Evolutionary conservation across 2,797 vertebrate genomes (phyloP), one percentile per base, ranked within the genome.

Genomic region (Crocidura indochinensis): DNA sequence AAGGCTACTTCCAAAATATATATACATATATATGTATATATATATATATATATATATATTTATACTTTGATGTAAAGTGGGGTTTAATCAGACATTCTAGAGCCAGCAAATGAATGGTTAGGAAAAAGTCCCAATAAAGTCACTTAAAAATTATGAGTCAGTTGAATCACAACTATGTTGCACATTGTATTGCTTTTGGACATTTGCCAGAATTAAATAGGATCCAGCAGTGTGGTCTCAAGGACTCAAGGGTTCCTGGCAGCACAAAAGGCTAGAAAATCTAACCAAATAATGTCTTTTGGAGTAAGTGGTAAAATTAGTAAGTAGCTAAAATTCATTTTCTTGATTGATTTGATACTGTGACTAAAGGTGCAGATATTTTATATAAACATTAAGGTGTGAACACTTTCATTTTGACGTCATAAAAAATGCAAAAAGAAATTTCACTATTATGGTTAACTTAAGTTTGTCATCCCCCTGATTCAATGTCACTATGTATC

Each of bases 261-360:
- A 96, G 92, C 87, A 84, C 96, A 93, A 97, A 97, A 97, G 88
- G 92, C 94, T 47, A 76, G 94, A 94, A 96, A 97, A 95, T 87
- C 88, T 94, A 96, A 97, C 92, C 96, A 84, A 96, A 97, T 96
- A 94, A 98, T 0, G 1, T 97, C 95, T 98, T 97, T 96, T 91
- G 29, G 60, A 71, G 94, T 93, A 94, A 96, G 7, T 96, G 97
- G 97, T 97, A 38, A 38, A 38, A 38, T 38, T 38, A 2, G 38
- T 38, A 38, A 38, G 38, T 5, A 97, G 96, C 88, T 95, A 95
- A 97, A 97, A 97, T 95, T 97, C 97, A 97, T 95, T 97, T 93
- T 96, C 93, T 95, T 93, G 94, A 84, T 96, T 90, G 38, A 38
- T 38, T 85, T 82, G 64, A 76, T 72, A 89, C 74, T 97, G 95